Conservation (phyloP, 2,888 invertebrate genomes). For the Dicycla oo region DNA sequence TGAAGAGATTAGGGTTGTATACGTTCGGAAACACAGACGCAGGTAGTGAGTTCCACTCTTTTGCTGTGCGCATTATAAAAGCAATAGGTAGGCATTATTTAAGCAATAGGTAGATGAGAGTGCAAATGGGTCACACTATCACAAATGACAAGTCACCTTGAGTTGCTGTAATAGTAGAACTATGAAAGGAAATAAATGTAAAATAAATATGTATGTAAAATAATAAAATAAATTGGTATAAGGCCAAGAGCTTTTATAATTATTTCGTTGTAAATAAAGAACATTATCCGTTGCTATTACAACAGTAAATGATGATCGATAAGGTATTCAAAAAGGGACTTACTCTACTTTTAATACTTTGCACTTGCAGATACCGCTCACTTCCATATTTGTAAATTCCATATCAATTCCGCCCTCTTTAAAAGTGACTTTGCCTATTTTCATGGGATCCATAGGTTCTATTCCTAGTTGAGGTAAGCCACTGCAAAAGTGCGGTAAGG, state of each 20-base stretch:
- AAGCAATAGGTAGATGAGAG: no score
- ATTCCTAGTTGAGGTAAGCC: conserved; percentile 40
- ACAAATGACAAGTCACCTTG: no score
- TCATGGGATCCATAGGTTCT: conserved; percentile 44
- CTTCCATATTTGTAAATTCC: conserved; percentile 12
- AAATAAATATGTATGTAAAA: no score
- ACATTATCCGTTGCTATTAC: background rate
- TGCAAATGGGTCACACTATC: no score
- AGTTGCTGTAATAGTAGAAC: background rate
- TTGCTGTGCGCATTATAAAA: no score
- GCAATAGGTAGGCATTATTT: no score
- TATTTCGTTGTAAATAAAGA: background rate
- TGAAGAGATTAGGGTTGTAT: no score
- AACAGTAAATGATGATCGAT: background rate
- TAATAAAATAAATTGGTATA: background rate
- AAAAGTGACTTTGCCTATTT: conserved; percentile 4
- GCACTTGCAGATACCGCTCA: conserved; percentile 32
- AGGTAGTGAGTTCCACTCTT: no score
- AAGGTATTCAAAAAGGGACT: conserved; percentile 15
- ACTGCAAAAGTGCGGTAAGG: conserved; percentile 26
- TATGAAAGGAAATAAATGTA: background rate
- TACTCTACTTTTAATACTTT: conserved; percentile 49
- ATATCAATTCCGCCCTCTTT: conserved; percentile 35
- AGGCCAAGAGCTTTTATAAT: background rate
- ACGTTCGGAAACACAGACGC: no score